Percentiles rank a stretch among this genome's conserved stretches.
phyloP scores from a whole-genome alignment of 2,888 invertebrate genomes.

The Scelioninae gen. 2 region DNA sequence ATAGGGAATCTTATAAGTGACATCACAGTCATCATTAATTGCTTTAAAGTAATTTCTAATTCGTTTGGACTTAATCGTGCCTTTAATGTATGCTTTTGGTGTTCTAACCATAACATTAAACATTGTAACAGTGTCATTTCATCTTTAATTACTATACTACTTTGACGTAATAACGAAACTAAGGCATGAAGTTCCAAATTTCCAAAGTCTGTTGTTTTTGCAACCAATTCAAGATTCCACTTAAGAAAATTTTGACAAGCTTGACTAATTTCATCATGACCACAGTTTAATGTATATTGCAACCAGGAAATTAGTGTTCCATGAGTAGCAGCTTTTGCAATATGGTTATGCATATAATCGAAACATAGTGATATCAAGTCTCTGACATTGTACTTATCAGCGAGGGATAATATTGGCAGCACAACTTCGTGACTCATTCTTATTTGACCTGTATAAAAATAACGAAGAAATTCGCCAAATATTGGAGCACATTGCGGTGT shows the following conservation, averaged over 20 bases:
- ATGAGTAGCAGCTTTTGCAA: slow-evolving; percentile 88
- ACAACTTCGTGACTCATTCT: slow-evolving; percentile 89
- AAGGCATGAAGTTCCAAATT: slow-evolving; percentile 89
- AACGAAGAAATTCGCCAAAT: slow-evolving; percentile 92
- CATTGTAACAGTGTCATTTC: slow-evolving; percentile 89
- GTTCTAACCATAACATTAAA: slow-evolving; percentile 86
- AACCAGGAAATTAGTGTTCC: slow-evolving; percentile 92
- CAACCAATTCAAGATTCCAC: slow-evolving; percentile 92
- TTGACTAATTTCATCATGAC: slow-evolving; percentile 84
- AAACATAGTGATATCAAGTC: slow-evolving; percentile 90
- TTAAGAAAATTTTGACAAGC: slow-evolving; percentile 89
- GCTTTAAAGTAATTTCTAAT: slow-evolving; percentile 80
- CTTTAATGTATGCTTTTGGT: slow-evolving; percentile 80
- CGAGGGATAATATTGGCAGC: slow-evolving; percentile 90
- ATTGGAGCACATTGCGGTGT: slow-evolving; percentile 89
- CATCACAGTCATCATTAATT: slow-evolving; percentile 85
- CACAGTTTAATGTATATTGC: slow-evolving; percentile 91
- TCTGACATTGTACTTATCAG: slow-evolving; percentile 96
- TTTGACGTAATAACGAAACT: slow-evolving; percentile 86
- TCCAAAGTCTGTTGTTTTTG: slow-evolving; percentile 86
- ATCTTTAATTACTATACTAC: slow-evolving; percentile 91
- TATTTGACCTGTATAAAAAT: slow-evolving; percentile 94
- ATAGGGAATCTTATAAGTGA: slow-evolving; percentile 90
- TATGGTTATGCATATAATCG: slow-evolving; percentile 90
- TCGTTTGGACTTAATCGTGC: slow-evolving; percentile 72